These are phyloP conservation scores for Coenobita brevimanus DNA, from an alignment of 1,140 invertebrate species.

Conservation along the genomic window DNA sequence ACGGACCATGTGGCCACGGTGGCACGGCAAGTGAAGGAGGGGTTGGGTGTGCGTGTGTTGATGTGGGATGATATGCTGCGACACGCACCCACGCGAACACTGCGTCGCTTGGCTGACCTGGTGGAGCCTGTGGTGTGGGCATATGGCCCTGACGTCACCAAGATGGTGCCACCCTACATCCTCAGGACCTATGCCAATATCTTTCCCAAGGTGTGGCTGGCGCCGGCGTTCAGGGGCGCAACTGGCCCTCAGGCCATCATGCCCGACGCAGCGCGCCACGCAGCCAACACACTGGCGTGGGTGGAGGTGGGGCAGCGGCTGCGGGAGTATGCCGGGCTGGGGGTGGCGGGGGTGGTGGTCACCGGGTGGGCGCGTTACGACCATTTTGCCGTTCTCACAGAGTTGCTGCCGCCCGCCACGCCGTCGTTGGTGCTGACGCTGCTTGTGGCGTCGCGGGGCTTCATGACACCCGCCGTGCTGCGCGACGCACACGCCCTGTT, in stretches of 20 bases:
- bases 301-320: slow-evolving; percentile 75
- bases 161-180: slow-evolving; percentile 71
- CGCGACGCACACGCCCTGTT: slow-evolving; percentile 54
- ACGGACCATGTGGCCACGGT: slow-evolving; percentile 73
- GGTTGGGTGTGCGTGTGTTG: slow-evolving; percentile 73
- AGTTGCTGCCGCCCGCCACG: slow-evolving; percentile 79
- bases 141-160: slow-evolving; percentile 72
- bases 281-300: slow-evolving; percentile 73
- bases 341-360: slow-evolving; percentile 74
- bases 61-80: slow-evolving; percentile 79
- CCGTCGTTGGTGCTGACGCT: slow-evolving; percentile 75
- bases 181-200: slow-evolving; percentile 74
- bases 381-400: slow-evolving; percentile 81
- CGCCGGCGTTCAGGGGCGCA: slow-evolving; percentile 77
- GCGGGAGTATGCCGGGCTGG: slow-evolving; percentile 39
- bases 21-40: slow-evolving; percentile 70
- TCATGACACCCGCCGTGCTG: slow-evolving; percentile 50
- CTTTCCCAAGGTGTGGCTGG: slow-evolving; percentile 77
- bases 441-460: slow-evolving; percentile 68
- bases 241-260: slow-evolving; percentile 73
- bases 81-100: slow-evolving; percentile 71
- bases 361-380: slow-evolving; percentile 79
- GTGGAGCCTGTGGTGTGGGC: slow-evolving; percentile 74
- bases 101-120: slow-evolving; percentile 67
- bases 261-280: slow-evolving; percentile 75